Percentiles rank a stretch among this genome's conserved stretches.
Conservation (phyloP, 1,140 invertebrate species). For the Drosophila sulfurigaster region DNA sequence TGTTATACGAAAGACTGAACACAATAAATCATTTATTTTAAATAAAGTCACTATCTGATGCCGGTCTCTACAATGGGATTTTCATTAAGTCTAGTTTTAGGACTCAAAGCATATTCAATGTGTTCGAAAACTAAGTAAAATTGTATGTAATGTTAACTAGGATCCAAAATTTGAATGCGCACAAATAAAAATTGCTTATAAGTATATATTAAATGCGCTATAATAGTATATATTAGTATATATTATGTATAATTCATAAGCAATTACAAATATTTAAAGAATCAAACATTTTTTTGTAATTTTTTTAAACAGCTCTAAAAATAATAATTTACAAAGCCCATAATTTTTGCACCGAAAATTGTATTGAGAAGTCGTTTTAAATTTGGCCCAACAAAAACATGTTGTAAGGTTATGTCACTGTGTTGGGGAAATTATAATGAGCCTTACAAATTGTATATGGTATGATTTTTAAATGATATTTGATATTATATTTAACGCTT, state of each 20-base stretch:
- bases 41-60: conserved; percentile 27
- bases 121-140: conserved; percentile 52
- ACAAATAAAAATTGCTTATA: conserved; percentile 28
- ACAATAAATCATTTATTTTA: conserved; percentile 33
- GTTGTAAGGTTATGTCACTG: no score
- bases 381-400: no score
- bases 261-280: not conserved
- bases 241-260: conserved; percentile 5
- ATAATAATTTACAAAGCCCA: no score
- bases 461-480: no score
- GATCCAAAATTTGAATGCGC: conserved; percentile 45
- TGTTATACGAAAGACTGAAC: conserved; percentile 43
- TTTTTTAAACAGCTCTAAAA: not conserved
- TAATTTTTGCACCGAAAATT: no score
- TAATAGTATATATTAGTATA: not conserved
- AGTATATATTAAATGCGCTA: not conserved
- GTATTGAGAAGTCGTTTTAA: no score
- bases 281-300: not conserved
- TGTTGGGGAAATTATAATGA: no score
- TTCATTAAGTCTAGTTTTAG: conserved; percentile 34
- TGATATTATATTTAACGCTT: no score
- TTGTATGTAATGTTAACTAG: conserved; percentile 39
- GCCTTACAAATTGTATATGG: no score
- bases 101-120: conserved; percentile 43
- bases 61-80: conserved; percentile 29